These are phyloP conservation scores for Homalodisca vitripennis DNA, from an alignment of 1,140 invertebrate species.

Conservation along the genomic window DNA sequence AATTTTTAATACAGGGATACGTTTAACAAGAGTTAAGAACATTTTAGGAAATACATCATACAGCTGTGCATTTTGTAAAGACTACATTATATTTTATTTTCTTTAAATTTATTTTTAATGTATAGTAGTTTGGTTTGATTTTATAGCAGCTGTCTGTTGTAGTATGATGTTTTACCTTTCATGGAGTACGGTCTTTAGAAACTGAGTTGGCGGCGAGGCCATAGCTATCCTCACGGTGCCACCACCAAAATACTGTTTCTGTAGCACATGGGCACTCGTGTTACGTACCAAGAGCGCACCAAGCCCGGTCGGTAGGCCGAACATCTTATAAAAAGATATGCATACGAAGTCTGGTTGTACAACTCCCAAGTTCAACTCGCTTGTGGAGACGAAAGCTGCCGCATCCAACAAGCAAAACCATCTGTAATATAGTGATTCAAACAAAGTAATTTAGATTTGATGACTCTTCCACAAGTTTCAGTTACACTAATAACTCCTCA, in stretches of 20 bases:
- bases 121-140: no score
- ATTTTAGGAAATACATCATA: no score
- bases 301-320: constrained; percentile 94
- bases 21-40: no score
- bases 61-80: no score
- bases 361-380: constrained; percentile 68
- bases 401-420: constrained; percentile 89
- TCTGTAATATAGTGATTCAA: no score
- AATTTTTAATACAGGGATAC: no score
- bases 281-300: constrained; percentile 85
- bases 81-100: no score
- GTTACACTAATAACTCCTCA: no score
- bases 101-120: no score
- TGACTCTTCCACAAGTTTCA: no score
- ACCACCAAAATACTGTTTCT: constrained; percentile 86
- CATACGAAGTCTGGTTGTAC: constrained; percentile 85
- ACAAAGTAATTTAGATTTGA: no score
- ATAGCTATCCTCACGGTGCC: constrained; percentile 85
- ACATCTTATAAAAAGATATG: constrained; percentile 97
- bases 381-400: constrained; percentile 78
- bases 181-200: constrained; percentile 60
- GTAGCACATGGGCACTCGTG: constrained; percentile 58
- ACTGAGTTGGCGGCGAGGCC: constrained; percentile 66
- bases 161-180: constrained; percentile 63
- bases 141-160: no score